Evolutionary conservation across 2,797 vertebrate species (phyloP).

Genomic region (Acanthopagrus latus): DNA sequence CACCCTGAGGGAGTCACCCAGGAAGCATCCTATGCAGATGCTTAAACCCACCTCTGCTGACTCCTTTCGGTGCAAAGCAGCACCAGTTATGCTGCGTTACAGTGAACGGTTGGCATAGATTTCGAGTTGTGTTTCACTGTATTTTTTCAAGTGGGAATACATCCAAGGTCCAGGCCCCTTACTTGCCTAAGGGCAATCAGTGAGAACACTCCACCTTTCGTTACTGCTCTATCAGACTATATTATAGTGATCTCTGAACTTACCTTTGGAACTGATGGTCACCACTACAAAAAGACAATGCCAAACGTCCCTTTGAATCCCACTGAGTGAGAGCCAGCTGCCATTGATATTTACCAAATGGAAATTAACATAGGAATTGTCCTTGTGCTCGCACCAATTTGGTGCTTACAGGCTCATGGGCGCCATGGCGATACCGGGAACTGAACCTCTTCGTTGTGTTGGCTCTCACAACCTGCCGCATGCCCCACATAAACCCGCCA

Average conservation of each 20-base stretch:
- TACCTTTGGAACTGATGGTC: neutral
- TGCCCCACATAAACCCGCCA: slow-evolving; percentile 17
- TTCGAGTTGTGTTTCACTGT: too few species aligned
- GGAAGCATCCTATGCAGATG: neutral
- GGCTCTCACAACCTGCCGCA: slow-evolving; percentile 26
- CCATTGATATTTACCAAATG: neutral
- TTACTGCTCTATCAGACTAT: neutral
- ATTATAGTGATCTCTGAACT: neutral
- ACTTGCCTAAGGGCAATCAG: too few species aligned
- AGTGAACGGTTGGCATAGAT: too few species aligned
- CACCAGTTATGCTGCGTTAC: neutral
- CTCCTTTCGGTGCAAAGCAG: neutral
- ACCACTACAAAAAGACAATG: neutral
- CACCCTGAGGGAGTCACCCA: neutral
- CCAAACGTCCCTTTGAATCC: neutral
- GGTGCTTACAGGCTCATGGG: slow-evolving; percentile 45
- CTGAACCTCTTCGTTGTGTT: slow-evolving; percentile 57
- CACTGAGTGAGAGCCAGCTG: neutral
- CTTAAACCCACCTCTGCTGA: neutral
- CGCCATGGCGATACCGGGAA: slow-evolving; percentile 36
- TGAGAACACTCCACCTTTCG: neutral
- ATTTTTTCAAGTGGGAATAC: too few species aligned
- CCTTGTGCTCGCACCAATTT: slow-evolving; percentile 14
- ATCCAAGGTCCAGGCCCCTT: too few species aligned
- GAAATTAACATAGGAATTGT: neutral